A percentile compares a stretch with the other conserved stretches of the same genome.
phyloP scores from a whole-genome alignment of 2,888 invertebrate genomes.

The Sericinus montela region DNA sequence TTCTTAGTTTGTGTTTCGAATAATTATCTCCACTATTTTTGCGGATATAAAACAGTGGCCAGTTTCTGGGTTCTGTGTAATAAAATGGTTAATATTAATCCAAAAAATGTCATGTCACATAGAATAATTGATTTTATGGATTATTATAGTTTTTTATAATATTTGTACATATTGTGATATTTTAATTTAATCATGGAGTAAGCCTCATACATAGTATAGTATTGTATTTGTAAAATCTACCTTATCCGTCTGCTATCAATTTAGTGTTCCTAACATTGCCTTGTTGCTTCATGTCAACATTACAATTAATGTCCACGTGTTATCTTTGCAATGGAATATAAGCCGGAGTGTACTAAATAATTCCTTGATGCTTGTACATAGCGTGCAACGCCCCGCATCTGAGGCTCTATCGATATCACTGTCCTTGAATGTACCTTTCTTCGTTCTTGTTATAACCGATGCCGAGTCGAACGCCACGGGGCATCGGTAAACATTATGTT shows the following conservation, averaged over 20 bases:
- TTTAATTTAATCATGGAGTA: constrained; percentile 73
- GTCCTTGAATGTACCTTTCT: constrained; percentile 8
- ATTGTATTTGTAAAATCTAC: constrained; percentile 42
- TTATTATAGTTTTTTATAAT: constrained; percentile 61
- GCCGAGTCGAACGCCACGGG: constrained; percentile 48
- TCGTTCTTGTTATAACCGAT: constrained; percentile 27
- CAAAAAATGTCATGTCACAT: constrained; percentile 22
- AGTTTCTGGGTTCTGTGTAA: constrained; percentile 39
- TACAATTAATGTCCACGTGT: constrained; percentile 18
- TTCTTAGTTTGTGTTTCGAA: constrained; percentile 18
- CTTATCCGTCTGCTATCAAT: constrained; percentile 47
- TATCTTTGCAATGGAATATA: constrained; percentile 7
- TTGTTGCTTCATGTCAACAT: constrained; percentile 28
- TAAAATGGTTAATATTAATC: constrained; percentile 33
- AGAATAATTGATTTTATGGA: constrained; percentile 55
- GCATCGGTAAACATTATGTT: constrained; percentile 48
- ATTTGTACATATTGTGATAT: constrained; percentile 78
- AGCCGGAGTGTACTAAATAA: background rate
- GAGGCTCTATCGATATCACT: constrained; percentile 8
- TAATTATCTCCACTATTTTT: constrained; percentile 27
- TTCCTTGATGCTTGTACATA: constrained; percentile 20
- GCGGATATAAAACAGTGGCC: constrained; percentile 28
- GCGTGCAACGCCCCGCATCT: constrained; percentile 18
- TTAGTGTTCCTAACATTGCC: constrained; percentile 43
- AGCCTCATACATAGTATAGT: constrained; percentile 58